These are phyloP conservation scores for Cyclargus thomasi DNA, from an alignment of 1,140 invertebrate genomes.

Conservation along the genomic window DNA sequence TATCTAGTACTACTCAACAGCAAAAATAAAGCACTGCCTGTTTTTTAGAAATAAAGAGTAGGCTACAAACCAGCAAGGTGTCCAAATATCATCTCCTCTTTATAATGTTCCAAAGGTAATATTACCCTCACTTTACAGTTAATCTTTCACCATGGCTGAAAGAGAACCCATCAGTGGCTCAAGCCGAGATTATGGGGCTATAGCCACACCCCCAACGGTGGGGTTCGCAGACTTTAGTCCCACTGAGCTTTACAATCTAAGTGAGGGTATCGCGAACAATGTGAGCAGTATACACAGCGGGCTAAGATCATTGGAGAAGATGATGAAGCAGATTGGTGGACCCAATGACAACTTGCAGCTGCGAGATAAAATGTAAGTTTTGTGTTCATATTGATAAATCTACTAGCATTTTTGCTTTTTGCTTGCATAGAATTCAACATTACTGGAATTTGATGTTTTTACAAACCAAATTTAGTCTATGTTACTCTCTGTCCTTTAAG, in stretches of 20 bases:
- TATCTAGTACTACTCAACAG: too few relatives aligned
- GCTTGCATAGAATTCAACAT: too few relatives aligned
- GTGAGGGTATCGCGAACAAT: conserved; percentile 86
- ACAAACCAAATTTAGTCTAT: too few relatives aligned
- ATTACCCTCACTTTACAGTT: background rate
- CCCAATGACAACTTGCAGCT: conserved; percentile 78
- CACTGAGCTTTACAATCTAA: conserved; percentile 83
- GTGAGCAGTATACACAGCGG: conserved; percentile 85
- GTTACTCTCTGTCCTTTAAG: too few relatives aligned
- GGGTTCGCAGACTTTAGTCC: conserved; percentile 81
- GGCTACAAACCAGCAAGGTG: too few relatives aligned
- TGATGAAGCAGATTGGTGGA: conserved; percentile 85
- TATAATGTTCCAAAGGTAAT: too few relatives aligned
- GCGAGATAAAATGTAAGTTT: conserved; percentile 63
- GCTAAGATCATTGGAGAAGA: conserved; percentile 82
- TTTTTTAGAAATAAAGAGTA: too few relatives aligned
- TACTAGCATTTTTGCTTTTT: too few relatives aligned
- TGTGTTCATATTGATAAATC: too few relatives aligned
- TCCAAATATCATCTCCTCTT: too few relatives aligned
- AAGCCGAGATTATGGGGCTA: conserved; percentile 74
- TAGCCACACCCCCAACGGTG: conserved; percentile 76
- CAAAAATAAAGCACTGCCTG: too few relatives aligned
- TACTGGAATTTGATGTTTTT: too few relatives aligned
- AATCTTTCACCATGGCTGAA: conserved; percentile 48
- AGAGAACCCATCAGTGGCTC: conserved; percentile 56